A percentile compares a stretch with the other conserved stretches of the same genome.
Evolutionary conservation across 1,140 invertebrate species (phyloP).

Genomic region (Drosophila punjabiensis): DNA sequence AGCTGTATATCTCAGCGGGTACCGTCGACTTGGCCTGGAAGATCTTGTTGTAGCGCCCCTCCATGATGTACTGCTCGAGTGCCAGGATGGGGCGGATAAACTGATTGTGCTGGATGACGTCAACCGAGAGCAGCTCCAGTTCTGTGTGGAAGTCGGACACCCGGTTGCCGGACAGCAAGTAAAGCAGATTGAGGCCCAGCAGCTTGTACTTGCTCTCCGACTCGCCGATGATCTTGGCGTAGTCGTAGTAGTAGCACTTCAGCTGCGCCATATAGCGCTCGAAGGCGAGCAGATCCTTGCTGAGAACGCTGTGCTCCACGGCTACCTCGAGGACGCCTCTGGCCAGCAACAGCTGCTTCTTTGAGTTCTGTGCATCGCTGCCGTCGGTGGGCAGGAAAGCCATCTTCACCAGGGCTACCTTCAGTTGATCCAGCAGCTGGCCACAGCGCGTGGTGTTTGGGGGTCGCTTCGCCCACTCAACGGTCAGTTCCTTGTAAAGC

Average conservation of each 20-base stretch:
- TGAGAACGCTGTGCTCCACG: conserved; percentile 96
- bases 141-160: conserved; percentile 99
- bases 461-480: conserved; percentile 90
- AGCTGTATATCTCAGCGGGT: conserved; percentile 97
- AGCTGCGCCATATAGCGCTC: conserved; percentile 98
- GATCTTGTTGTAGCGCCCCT: conserved; percentile 98
- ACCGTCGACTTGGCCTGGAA: conserved; percentile 92
- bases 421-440: conserved; percentile 90
- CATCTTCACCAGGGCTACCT: conserved; percentile 93
- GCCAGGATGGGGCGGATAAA: conserved; percentile 98
- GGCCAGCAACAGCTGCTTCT: conserved; percentile 92
- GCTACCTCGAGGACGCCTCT: conserved; percentile 98
- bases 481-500: conserved; percentile 90
- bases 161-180: conserved; percentile 97
- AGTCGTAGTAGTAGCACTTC: conserved; percentile 99
- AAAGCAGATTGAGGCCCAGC: conserved; percentile 97
- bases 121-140: conserved; percentile 96
- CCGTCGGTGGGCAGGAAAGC: conserved; percentile 95
- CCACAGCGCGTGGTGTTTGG: conserved; percentile 91
- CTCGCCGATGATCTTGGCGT: conserved; percentile 95
- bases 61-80: conserved; percentile 99
- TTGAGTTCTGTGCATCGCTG: conserved; percentile 90
- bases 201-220: conserved; percentile 98
- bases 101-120: conserved; percentile 96
- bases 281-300: conserved; percentile 96